These are phyloP conservation scores for Cylindroiulus punctatus DNA, from an alignment of 2,888 invertebrate genomes.

Conservation along the genomic window DNA sequence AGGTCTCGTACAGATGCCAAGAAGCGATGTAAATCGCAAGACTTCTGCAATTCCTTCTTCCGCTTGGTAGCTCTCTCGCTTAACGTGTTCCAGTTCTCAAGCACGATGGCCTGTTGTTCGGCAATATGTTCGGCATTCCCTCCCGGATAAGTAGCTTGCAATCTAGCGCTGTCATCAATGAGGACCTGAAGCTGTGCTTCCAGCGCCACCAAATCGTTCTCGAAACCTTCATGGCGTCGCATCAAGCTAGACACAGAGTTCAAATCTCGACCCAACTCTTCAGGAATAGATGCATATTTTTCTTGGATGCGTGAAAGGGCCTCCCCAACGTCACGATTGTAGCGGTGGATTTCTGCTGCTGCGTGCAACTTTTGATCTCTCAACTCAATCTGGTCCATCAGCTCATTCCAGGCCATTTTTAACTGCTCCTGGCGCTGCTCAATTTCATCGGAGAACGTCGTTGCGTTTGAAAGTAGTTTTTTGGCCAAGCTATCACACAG, in stretches of 20 bases:
- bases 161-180: conserved; percentile 89
- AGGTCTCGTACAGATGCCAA: conserved; percentile 85
- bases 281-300: conserved; percentile 85
- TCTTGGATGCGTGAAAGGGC: conserved; percentile 87
- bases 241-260: conserved; percentile 84
- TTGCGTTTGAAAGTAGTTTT: conserved; percentile 85
- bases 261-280: conserved; percentile 79
- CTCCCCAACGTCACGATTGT: conserved; percentile 95
- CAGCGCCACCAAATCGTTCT: conserved; percentile 90
- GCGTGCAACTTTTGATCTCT: conserved; percentile 88
- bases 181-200: conserved; percentile 87
- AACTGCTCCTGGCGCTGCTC: conserved; percentile 86
- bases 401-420: conserved; percentile 78
- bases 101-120: conserved; percentile 84
- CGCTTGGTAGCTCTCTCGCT: conserved; percentile 84
- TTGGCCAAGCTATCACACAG: conserved; percentile 90
- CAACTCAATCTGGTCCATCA: conserved; percentile 85
- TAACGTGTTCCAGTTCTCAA: conserved; percentile 86
- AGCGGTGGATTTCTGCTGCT: conserved; percentile 96
- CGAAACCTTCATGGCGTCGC: conserved; percentile 89
- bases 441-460: conserved; percentile 85
- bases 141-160: conserved; percentile 89
- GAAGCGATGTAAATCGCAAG: conserved; percentile 89
- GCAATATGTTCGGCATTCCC: conserved; percentile 90
- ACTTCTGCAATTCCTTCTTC: conserved; percentile 82